Percentiles rank a stretch among this genome's conserved stretches.
Evolutionary conservation across 2,797 vertebrate genomes (phyloP).

Genomic region (Menidia menidia): DNA sequence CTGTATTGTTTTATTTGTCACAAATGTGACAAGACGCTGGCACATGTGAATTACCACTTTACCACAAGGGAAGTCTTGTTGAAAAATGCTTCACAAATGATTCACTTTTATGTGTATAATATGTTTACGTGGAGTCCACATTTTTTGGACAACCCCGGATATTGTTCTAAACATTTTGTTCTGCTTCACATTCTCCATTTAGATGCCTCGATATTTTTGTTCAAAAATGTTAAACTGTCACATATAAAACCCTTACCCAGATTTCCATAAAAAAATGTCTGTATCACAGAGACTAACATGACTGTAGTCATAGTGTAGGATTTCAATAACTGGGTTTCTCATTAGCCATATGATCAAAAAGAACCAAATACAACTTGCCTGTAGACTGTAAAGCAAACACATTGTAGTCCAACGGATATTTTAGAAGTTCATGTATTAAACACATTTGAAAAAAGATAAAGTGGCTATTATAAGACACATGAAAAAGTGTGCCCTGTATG

Average conservation of each 20-base stretch:
- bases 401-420: too few relatives aligned
- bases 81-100: constrained; percentile 4
- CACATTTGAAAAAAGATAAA: too few relatives aligned
- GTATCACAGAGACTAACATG: neutral
- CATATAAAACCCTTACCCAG: too few relatives aligned
- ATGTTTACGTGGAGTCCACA: neutral
- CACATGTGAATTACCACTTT: neutral
- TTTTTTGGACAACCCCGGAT: too few relatives aligned
- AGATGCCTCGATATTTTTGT: too few relatives aligned
- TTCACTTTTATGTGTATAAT: neutral
- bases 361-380: neutral
- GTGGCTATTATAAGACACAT: neutral
- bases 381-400: neutral
- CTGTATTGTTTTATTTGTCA: neutral
- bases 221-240: too few relatives aligned
- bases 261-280: too few relatives aligned
- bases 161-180: too few relatives aligned
- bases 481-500: neutral
- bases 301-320: neutral
- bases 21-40: neutral
- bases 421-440: too few relatives aligned
- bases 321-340: neutral
- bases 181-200: too few relatives aligned
- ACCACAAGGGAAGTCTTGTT: neutral
- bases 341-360: neutral